phyloP scores from a whole-genome alignment of 2,888 invertebrate species.

The Plemyria rubiginata region DNA sequence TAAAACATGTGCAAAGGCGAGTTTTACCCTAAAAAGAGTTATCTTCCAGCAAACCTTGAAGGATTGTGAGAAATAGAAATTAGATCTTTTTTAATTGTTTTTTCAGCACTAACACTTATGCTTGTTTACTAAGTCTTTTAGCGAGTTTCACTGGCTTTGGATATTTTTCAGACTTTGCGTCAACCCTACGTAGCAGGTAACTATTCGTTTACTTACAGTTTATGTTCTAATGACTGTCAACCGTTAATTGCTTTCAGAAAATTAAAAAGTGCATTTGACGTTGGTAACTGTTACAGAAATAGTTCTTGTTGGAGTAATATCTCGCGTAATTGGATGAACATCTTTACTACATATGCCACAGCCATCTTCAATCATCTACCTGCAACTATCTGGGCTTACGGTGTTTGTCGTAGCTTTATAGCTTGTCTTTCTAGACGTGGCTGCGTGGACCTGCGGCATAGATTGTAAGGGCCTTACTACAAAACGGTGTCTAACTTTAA shows the following conservation, averaged over 20 bases:
- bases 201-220: background rate
- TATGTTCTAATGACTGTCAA: background rate
- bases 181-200: constrained; percentile 18
- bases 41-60: too few species aligned
- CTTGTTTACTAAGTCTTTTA: too few species aligned
- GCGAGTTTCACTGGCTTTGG: too few species aligned
- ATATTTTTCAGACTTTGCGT: background rate
- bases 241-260: constrained; percentile 27
- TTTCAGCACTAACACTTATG: too few species aligned
- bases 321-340: constrained; percentile 16
- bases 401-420: background rate
- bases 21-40: too few species aligned
- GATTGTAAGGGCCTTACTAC: too few species aligned
- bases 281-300: constrained; percentile 25
- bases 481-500: too few species aligned
- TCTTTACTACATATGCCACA: background rate
- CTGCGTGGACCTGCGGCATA: too few species aligned
- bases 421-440: too few species aligned
- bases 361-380: background rate
- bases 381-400: background rate
- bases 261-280: constrained; percentile 24
- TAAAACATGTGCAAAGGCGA: too few species aligned
- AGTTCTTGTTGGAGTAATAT: constrained; percentile 18
- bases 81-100: too few species aligned
- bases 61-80: too few species aligned